phyloP scores from a whole-genome alignment of 23 tunicate species.

The Clavelina lepadiformis region DNA sequence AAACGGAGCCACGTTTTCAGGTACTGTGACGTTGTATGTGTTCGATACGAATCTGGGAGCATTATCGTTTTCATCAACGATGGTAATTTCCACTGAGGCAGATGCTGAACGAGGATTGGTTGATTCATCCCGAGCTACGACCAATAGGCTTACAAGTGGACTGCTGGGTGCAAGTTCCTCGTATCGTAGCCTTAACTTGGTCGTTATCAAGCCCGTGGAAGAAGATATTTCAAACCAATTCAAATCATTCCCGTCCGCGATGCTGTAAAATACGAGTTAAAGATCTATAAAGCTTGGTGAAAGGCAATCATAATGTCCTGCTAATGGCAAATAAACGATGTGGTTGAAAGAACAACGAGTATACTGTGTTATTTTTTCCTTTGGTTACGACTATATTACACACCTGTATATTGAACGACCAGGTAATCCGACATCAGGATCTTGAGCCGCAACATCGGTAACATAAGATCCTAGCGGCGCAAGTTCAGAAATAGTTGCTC shows the following conservation, averaged over 20 bases:
- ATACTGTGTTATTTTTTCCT: too few relatives aligned
- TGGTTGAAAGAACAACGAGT: too few relatives aligned
- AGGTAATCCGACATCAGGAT: slow-evolving; percentile 48
- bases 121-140: slow-evolving; percentile 63
- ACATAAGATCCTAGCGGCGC: slow-evolving; percentile 53
- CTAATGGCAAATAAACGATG: too few relatives aligned
- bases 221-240: slow-evolving; percentile 60
- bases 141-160: slow-evolving; percentile 14
- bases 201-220: slow-evolving; percentile 54
- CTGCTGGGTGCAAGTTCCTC: slow-evolving; percentile 5
- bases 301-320: too few relatives aligned
- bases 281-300: too few relatives aligned
- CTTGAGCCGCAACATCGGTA: slow-evolving; percentile 39
- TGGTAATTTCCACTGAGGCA: slow-evolving; percentile 19
- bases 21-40: slow-evolving; percentile 4
- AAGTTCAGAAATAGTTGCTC: slow-evolving; percentile 36
- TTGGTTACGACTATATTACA: background rate
- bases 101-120: slow-evolving; percentile 17
- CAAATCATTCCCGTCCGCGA: slow-evolving; percentile 40
- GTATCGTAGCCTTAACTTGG: slow-evolving; percentile 18
- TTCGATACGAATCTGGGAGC: slow-evolving; percentile 45
- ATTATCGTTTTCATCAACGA: slow-evolving; percentile 74
- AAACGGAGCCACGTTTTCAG: background rate
- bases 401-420: slow-evolving; percentile 64
- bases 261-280: slow-evolving; percentile 40